A percentile compares a stretch with the other conserved stretches of the same genome.
These are phyloP conservation scores for Sebastes glaucus DNA, from an alignment of 2,797 vertebrate genomes.

Conservation along the genomic window DNA sequence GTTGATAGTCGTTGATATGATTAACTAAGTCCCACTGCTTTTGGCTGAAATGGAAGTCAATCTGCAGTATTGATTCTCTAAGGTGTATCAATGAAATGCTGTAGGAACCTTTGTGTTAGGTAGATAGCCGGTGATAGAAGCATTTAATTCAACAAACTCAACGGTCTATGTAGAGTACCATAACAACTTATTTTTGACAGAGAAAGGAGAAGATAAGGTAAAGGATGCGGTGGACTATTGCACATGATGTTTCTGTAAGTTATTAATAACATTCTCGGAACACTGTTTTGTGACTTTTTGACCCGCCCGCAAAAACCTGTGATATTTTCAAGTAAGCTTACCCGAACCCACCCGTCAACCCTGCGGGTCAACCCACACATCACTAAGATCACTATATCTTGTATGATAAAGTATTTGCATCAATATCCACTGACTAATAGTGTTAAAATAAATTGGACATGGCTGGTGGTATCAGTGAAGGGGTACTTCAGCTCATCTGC, in stretches of 20 bases:
- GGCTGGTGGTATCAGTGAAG: not conserved
- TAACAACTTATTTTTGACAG: not conserved
- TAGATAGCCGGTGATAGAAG: not conserved
- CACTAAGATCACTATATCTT: not conserved
- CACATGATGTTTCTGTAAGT: too few relatives aligned
- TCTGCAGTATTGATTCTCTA: not conserved
- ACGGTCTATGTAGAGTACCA: not conserved
- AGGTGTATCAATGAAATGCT: slow-evolving; percentile 2
- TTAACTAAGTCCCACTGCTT: slow-evolving; percentile 4
- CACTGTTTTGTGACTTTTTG: not conserved
- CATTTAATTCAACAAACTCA: not conserved
- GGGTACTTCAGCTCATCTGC: not conserved
- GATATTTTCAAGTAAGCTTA: too few relatives aligned
- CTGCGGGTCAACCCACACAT: too few relatives aligned
- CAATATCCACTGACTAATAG: not conserved
- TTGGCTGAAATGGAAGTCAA: slow-evolving; percentile 8
- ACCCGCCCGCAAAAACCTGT: not conserved
- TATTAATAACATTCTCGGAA: too few relatives aligned
- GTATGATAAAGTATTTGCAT: not conserved
- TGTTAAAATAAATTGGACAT: not conserved
- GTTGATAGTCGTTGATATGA: not conserved
- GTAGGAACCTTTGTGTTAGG: not conserved
- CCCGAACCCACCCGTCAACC: too few relatives aligned
- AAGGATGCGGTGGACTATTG: too few relatives aligned
- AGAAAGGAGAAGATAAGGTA: too few relatives aligned